These are phyloP conservation scores for Parnassius apollo DNA, from an alignment of 2,888 invertebrate genomes.

Conservation along the genomic window DNA sequence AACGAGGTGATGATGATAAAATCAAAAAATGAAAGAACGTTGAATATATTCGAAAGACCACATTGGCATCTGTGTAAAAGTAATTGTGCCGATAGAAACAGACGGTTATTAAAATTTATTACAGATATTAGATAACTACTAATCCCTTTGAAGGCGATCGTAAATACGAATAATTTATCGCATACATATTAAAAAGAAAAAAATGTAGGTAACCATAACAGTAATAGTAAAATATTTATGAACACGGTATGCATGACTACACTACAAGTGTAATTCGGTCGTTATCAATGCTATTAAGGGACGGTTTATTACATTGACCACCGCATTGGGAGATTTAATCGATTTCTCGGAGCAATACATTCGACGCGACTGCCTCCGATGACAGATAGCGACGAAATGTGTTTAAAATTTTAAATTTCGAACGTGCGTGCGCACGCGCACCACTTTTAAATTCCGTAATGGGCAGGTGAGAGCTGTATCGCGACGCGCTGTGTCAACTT, in stretches of 20 bases:
- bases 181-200: slow-evolving; percentile 1
- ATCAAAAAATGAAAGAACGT: too few species aligned
- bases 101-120: slow-evolving; percentile 13
- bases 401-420: slow-evolving; percentile 62
- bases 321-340: slow-evolving; percentile 69
- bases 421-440: slow-evolving; percentile 53
- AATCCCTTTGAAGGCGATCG: background rate
- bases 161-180: slow-evolving; percentile 21
- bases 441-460: slow-evolving; percentile 57
- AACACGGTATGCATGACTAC: slow-evolving; percentile 42
- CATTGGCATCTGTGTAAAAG: too few species aligned
- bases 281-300: slow-evolving; percentile 62
- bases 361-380: slow-evolving; percentile 61
- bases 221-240: slow-evolving; percentile 32
- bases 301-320: slow-evolving; percentile 67
- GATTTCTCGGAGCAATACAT: slow-evolving; percentile 45
- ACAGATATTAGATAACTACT: slow-evolving; percentile 17
- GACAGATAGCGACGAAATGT: slow-evolving; percentile 73
- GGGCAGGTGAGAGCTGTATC: slow-evolving; percentile 67
- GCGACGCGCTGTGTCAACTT: slow-evolving; percentile 59
- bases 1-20: too few species aligned
- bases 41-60: too few species aligned
- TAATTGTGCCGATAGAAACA: background rate
- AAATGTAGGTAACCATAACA: slow-evolving; percentile 23
- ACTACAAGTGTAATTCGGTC: slow-evolving; percentile 47